Evolutionary conservation across 2,888 invertebrate species (phyloP).

Genomic region (Cataglyphis rosenhaueri): DNA sequence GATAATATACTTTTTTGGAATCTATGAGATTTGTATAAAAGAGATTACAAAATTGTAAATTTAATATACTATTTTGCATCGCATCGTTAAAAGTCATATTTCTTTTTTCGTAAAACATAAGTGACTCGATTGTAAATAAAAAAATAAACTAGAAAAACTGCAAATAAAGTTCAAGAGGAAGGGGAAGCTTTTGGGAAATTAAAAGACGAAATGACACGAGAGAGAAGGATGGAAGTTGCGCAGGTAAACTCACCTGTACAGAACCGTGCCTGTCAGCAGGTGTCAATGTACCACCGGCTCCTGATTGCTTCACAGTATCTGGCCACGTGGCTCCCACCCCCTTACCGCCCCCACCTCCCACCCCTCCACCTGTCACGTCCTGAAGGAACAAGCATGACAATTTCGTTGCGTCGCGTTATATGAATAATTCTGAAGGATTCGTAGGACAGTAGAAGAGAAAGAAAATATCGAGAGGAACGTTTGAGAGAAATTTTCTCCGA

Average conservation of each 20-base stretch:
- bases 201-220: constrained; percentile 26
- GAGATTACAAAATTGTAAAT: neutral
- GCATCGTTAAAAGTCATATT: neutral
- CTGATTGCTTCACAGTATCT: constrained; percentile 93
- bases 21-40: neutral
- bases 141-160: constrained; percentile 22
- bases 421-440: constrained; percentile 65
- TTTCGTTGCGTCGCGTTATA: constrained; percentile 81
- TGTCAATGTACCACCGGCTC: constrained; percentile 93
- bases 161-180: constrained; percentile 30
- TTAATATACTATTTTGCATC: neutral
- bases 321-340: constrained; percentile 93
- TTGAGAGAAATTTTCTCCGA: constrained; percentile 1
- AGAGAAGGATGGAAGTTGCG: constrained; percentile 53
- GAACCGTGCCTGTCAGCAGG: constrained; percentile 98
- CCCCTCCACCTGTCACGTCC: constrained; percentile 84
- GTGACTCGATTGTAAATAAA: neutral
- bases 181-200: constrained; percentile 31
- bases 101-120: neutral
- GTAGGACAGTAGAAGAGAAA: constrained; percentile 27
- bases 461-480: neutral
- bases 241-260: constrained; percentile 91
- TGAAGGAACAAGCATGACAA: constrained; percentile 84
- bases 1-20: neutral
- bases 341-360: constrained; percentile 87